Percentiles rank a stretch among this genome's conserved stretches.
Evolutionary conservation across 2,888 invertebrate genomes (phyloP).

Genomic region (Ariolimax columbianus): DNA sequence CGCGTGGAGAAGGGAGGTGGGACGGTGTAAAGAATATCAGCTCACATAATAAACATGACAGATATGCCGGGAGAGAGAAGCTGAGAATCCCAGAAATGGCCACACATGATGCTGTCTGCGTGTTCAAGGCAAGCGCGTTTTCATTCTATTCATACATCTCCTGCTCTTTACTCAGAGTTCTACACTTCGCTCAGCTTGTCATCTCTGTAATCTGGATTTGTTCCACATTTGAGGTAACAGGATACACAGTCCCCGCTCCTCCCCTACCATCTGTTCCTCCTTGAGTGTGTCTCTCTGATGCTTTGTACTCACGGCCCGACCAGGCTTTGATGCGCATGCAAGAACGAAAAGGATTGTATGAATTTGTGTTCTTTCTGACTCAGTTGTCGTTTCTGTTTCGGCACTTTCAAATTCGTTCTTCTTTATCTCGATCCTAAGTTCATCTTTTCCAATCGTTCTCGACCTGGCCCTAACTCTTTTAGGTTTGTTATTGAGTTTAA

Average conservation of each 20-base stretch:
- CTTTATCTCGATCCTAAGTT: too few relatives aligned
- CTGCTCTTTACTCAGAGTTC: background rate
- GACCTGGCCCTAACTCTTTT: too few relatives aligned
- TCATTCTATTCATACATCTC: background rate
- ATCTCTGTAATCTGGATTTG: background rate
- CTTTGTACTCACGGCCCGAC: background rate
- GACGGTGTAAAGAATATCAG: background rate
- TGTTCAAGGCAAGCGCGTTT: background rate
- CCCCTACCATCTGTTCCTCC: background rate
- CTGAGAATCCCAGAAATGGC: background rate
- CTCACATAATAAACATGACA: conserved; percentile 17
- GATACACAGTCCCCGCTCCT: background rate
- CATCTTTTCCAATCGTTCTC: too few relatives aligned
- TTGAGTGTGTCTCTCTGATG: background rate
- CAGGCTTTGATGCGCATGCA: background rate
- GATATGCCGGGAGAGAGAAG: background rate
- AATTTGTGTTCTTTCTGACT: background rate
- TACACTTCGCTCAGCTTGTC: background rate
- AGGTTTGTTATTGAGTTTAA: too few relatives aligned
- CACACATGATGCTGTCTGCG: conserved; percentile 23
- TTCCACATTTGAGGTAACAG: background rate
- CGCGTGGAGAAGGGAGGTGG: too few relatives aligned
- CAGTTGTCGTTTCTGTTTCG: too few relatives aligned
- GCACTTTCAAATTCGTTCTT: too few relatives aligned
- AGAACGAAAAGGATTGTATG: background rate